A percentile compares a stretch with the other conserved stretches of the same genome.
phyloP scores from a whole-genome alignment of 2,113 vertebrate genomes.

The Clupea harengus region DNA sequence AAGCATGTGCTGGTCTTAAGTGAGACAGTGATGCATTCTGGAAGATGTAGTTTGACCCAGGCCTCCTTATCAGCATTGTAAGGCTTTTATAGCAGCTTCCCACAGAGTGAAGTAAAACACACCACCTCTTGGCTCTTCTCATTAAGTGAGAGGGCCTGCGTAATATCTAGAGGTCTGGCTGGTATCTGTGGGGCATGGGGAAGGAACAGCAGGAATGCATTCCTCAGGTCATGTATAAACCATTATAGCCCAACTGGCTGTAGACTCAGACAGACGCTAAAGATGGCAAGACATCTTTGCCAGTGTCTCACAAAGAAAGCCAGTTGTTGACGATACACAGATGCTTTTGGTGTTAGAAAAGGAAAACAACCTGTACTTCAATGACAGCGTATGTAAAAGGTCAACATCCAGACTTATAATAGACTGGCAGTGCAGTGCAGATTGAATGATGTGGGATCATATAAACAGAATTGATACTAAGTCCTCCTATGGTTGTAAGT shows the following conservation, averaged over 20 bases:
- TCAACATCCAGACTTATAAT: background rate
- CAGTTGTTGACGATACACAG: background rate
- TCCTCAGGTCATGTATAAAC: background rate
- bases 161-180: constrained; percentile 18
- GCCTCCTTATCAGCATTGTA: background rate
- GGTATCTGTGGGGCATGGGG: background rate
- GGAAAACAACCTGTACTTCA: background rate
- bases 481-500: background rate
- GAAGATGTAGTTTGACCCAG: background rate
- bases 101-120: constrained; percentile 42
- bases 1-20: background rate
- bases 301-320: background rate
- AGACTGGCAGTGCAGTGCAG: background rate
- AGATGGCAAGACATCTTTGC: background rate
- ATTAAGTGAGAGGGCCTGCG: constrained; percentile 34
- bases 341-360: background rate
- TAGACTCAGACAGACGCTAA: background rate
- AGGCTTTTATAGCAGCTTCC: constrained; percentile 37
- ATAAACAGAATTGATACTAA: background rate
- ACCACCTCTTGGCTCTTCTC: constrained; percentile 13
- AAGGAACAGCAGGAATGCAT: background rate
- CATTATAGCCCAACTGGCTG: background rate
- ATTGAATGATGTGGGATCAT: constrained; percentile 1
- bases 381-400: background rate
- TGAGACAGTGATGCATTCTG: constrained; percentile 9